Evolutionary conservation across 2,888 invertebrate species (phyloP).

Genomic region (Orgyia antiqua): DNA sequence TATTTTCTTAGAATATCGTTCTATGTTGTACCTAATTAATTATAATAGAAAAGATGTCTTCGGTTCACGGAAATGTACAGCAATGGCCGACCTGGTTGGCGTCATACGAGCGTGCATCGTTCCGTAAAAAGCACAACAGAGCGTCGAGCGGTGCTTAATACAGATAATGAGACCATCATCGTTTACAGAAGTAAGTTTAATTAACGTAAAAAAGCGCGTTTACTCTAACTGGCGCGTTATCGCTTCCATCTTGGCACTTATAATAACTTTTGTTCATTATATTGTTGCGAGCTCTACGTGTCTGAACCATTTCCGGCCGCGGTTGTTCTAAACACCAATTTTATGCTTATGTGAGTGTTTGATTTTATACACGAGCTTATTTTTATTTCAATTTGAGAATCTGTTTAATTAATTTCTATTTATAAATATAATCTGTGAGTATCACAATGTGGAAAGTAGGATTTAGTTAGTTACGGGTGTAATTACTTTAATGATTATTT

Average conservation of each 20-base stretch:
- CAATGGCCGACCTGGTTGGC: conserved; percentile 7
- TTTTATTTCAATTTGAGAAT: conserved; percentile 42
- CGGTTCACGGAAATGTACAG: conserved; percentile 30
- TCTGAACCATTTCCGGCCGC: conserved; percentile 60
- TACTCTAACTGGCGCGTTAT: conserved; percentile 68
- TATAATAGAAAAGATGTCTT: conserved; percentile 27
- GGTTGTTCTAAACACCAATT: conserved; percentile 58
- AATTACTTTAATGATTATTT: too few relatives aligned
- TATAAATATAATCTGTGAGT: conserved; percentile 32
- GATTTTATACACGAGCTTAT: conserved; percentile 38
- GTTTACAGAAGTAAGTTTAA: conserved; percentile 75
- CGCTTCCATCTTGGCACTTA: conserved; percentile 62
- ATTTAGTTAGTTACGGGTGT: too few relatives aligned
- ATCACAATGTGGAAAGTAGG: conserved; percentile 28
- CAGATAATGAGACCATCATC: conserved; percentile 66
- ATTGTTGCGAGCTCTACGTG: conserved; percentile 58
- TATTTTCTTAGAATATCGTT: too few relatives aligned
- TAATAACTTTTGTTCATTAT: conserved; percentile 75
- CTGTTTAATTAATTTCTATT: conserved; percentile 48
- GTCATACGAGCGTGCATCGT: conserved; percentile 37
- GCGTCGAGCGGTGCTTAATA: conserved; percentile 47
- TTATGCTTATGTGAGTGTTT: conserved; percentile 59
- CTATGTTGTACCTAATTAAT: conserved; percentile 5
- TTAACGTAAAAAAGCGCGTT: conserved; percentile 76
- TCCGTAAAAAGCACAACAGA: conserved; percentile 51